Conservation (phyloP, 2,888 invertebrate genomes). For the Athetis lepigone region DNA sequence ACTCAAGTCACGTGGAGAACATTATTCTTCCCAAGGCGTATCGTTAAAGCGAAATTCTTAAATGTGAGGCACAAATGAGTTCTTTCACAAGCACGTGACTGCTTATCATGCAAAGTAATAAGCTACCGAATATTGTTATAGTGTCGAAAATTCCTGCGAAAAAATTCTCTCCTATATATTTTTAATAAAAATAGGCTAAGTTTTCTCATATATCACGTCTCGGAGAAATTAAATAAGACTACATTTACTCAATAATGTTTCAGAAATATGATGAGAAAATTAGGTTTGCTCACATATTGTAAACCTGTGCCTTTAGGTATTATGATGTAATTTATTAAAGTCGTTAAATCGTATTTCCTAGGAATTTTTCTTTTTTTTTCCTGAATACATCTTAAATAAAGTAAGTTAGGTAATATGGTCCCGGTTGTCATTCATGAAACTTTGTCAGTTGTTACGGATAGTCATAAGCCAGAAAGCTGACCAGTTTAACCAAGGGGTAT, state of each 20-base stretch:
- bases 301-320: not conserved
- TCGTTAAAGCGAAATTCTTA: conserved; percentile 47
- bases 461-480: too few species aligned
- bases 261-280: conserved; percentile 14
- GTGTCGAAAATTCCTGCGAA: conserved; percentile 2
- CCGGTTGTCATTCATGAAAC: too few species aligned
- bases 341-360: not conserved
- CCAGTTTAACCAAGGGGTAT: too few species aligned
- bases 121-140: conserved; percentile 32
- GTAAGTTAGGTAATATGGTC: too few species aligned
- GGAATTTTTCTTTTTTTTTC: too few species aligned
- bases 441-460: too few species aligned
- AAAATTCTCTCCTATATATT: conserved; percentile 12
- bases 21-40: conserved; percentile 47
- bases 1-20: conserved; percentile 44
- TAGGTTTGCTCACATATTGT: conserved; percentile 12
- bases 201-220: conserved; percentile 16
- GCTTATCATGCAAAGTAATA: conserved; percentile 45
- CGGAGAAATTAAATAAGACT: conserved; percentile 17
- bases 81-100: conserved; percentile 41
- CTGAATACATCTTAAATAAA: too few species aligned
- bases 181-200: conserved; percentile 11
- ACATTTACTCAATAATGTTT: conserved; percentile 18
- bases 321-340: not conserved
- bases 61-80: conserved; percentile 56